Base-by-base conservation (phyloP, 2,888 invertebrate species). In the Macrostomum cliftonense region DNA sequence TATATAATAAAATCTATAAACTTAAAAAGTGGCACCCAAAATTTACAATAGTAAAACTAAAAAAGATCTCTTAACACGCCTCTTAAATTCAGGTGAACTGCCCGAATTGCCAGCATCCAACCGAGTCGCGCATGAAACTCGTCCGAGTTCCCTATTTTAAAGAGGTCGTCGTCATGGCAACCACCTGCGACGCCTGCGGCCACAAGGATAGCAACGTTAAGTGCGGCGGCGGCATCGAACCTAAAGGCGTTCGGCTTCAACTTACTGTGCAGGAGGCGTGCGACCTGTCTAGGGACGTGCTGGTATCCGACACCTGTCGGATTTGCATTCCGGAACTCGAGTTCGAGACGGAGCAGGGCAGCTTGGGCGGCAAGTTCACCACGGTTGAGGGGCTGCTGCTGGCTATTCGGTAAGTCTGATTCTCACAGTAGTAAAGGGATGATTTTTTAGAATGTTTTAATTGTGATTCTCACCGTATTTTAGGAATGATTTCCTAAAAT, bases 151-250 rank as follows among this genome's bases (percentile, higher is more conserved):
- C 97, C 0, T 81, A 88, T 68, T 99, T 97, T 70, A 95, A 97
- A 71, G 85, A 95, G 66, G 87, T 68, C 7, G 80, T 97, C 0
- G 87, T 99, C 52, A 97, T 97, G 95, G 88, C 93, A 1, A 89
- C 89, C 0, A 76, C 73, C 0, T 99, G 97, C 67, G 89, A 91
- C 14, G 65, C 66, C 0, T 97, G 97, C 70, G 95, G 95, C 0
- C 77, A 79, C 61, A 78, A 82, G 58, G 88, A 91, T 2, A 95
- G 87, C 65, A 97, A 97, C 75, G 89, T 97, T 0, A 93, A 95
- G 69, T 82, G 87, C 0, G 88, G 88, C 0, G 77, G 82, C 16
- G 91, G 91, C 0, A 79, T 93, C 37, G 87, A 86, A 65, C 76
- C 79, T 0, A 74, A 77, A 56, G 93, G 91, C 0, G 75, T 81